Percentiles rank a stretch among this genome's conserved stretches.
Evolutionary conservation across 2,888 invertebrate genomes (phyloP).

Genomic region (Cryptosula pallasiana): DNA sequence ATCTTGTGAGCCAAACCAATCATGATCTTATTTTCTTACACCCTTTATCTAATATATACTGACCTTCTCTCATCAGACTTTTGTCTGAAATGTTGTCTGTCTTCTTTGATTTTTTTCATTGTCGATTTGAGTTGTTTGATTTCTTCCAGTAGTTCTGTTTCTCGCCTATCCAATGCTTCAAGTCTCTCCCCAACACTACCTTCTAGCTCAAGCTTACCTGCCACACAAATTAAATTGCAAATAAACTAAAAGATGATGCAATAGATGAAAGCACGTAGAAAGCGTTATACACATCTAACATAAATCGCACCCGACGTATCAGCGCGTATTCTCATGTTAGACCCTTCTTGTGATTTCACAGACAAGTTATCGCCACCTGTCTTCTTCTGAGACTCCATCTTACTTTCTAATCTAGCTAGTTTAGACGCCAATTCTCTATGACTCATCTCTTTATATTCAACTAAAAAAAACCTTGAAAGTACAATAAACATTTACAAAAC

Average conservation of each 20-base stretch:
- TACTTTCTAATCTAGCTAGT: constrained; percentile 41
- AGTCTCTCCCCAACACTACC: constrained; percentile 44
- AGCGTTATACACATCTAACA: too few relatives aligned
- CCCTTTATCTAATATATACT: not conserved
- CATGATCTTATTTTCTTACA: too few relatives aligned
- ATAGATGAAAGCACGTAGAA: too few relatives aligned
- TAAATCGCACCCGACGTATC: constrained; percentile 9
- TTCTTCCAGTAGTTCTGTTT: constrained; percentile 47
- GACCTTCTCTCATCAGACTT: constrained; percentile 30
- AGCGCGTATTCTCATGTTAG: not conserved
- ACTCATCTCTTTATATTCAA: constrained; percentile 43
- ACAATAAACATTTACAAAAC: too few relatives aligned
- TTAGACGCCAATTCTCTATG: constrained; percentile 38
- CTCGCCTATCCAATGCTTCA: constrained; percentile 47
- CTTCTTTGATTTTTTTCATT: constrained; percentile 40
- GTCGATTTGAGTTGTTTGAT: constrained; percentile 36
- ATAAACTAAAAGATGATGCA: too few relatives aligned
- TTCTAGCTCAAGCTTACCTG: constrained; percentile 45
- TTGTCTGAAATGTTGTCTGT: constrained; percentile 37
- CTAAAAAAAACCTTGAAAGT: too few relatives aligned
- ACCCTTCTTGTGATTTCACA: constrained; percentile 31
- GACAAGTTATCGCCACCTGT: constrained; percentile 34
- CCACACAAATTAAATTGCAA: constrained; percentile 24
- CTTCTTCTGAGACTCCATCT: constrained; percentile 25
- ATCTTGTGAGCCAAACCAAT: too few relatives aligned